phyloP scores from a whole-genome alignment of 2,797 vertebrate genomes.

The Acanthornis magna region DNA sequence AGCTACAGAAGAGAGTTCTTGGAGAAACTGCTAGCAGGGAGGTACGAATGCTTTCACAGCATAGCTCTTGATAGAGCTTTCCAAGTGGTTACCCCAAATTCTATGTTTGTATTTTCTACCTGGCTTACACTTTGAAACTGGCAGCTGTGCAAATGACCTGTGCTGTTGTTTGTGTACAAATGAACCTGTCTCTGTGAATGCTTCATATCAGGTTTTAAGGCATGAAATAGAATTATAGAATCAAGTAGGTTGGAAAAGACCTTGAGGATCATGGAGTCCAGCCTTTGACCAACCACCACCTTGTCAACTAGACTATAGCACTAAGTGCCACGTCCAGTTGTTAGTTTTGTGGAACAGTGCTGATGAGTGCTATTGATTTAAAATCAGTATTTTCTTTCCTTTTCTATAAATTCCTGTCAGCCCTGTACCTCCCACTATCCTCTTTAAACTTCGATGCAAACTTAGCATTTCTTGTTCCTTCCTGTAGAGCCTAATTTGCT shows the following conservation, averaged over 20 bases:
- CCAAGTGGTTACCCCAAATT: neutral
- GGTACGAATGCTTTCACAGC: neutral
- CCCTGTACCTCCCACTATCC: neutral
- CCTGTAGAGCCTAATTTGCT: slow-evolving; percentile 92
- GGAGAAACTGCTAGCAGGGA: neutral
- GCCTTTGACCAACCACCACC: neutral
- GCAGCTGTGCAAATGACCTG: neutral
- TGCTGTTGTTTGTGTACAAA: neutral
- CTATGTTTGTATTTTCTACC: neutral
- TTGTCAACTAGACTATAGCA: neutral
- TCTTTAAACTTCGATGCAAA: neutral
- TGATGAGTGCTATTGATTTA: neutral
- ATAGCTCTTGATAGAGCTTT: neutral
- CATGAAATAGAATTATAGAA: neutral
- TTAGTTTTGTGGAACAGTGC: neutral
- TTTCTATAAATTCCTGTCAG: neutral
- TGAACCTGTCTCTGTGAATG: neutral
- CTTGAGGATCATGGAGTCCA: neutral
- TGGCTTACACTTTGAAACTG: neutral
- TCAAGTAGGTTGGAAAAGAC: neutral
- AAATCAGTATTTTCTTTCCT: neutral
- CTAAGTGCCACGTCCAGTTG: neutral
- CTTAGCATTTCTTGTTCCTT: neutral
- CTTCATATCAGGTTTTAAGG: neutral
- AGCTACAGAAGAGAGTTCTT: neutral